Conservation (phyloP, 2,888 invertebrate species). For the Allophyes oxyacanthae region DNA sequence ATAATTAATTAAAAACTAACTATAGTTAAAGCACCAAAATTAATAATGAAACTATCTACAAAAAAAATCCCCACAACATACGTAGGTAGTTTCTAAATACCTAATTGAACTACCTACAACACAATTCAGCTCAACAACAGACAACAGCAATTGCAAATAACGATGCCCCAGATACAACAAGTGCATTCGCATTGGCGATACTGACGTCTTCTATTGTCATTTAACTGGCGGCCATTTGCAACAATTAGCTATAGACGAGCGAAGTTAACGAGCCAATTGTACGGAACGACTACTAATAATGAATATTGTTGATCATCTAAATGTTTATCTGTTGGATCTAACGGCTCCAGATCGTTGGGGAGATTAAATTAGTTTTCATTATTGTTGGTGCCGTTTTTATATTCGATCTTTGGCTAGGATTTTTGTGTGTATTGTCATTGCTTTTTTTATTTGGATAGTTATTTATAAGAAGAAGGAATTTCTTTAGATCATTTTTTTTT, state of each 20-base stretch:
- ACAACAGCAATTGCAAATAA: slow-evolving; percentile 61
- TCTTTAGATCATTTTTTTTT: no score
- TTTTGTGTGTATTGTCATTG: not conserved
- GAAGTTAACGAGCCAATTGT: slow-evolving; percentile 81
- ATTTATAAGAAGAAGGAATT: no score
- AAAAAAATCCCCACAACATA: no score
- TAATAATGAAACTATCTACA: no score
- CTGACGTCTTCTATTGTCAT: slow-evolving; percentile 73
- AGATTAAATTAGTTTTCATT: slow-evolving; percentile 52
- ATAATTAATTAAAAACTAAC: no score
- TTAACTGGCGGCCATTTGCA: slow-evolving; percentile 79
- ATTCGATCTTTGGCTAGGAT: not conserved
- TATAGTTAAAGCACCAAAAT: no score
- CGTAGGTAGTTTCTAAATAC: no score
- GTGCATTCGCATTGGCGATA: slow-evolving; percentile 57
- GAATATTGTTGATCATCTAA: slow-evolving; percentile 60
- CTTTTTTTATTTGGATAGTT: not conserved
- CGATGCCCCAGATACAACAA: slow-evolving; percentile 66
- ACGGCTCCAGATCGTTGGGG: slow-evolving; percentile 43
- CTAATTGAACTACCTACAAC: slow-evolving; percentile 19
- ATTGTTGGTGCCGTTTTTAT: slow-evolving; percentile 13
- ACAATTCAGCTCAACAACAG: slow-evolving; percentile 43
- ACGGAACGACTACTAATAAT: slow-evolving; percentile 55
- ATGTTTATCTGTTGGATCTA: slow-evolving; percentile 54
- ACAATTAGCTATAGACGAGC: slow-evolving; percentile 79